Evolutionary conservation across 2,888 invertebrate genomes (phyloP).

Genomic region (Caenorhabditis zanzibari): DNA sequence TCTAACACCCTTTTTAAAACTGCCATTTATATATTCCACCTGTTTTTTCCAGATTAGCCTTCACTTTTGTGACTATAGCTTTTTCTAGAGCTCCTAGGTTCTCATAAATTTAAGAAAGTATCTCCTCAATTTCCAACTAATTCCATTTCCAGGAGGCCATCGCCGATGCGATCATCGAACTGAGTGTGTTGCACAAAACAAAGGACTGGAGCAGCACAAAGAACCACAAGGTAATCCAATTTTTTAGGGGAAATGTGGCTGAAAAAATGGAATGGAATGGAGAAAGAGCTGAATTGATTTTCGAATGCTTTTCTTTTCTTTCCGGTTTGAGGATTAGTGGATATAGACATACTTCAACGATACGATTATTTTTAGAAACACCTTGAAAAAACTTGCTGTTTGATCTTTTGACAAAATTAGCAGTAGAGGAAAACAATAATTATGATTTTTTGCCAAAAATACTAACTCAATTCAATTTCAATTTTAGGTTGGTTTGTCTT

Average conservation of each 20-base stretch:
- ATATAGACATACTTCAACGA: neutral
- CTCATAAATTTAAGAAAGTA: neutral
- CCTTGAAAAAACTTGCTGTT: too few relatives aligned
- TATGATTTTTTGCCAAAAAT: too few relatives aligned
- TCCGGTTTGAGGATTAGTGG: constrained; percentile 21
- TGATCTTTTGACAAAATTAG: too few relatives aligned
- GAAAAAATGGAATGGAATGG: neutral
- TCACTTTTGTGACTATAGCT: too few relatives aligned
- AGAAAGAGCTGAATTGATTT: constrained; percentile 35
- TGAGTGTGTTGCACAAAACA: constrained; percentile 65
- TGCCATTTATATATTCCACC: constrained; percentile 21
- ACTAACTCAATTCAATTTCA: too few relatives aligned
- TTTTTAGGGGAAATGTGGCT: neutral
- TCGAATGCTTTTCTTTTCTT: constrained; percentile 29
- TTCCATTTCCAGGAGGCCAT: constrained; percentile 67
- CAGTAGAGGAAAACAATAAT: too few relatives aligned
- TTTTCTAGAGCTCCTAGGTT: constrained; percentile 19
- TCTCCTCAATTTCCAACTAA: neutral
- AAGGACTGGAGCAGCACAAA: constrained; percentile 69
- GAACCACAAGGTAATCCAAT: constrained; percentile 61
- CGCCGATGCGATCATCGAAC: constrained; percentile 69
- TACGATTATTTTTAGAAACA: neutral
- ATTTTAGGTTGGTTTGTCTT: too few relatives aligned
- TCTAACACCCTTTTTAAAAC: neutral
- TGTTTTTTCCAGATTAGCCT: constrained; percentile 20